Evolutionary conservation across 2,113 vertebrate genomes (phyloP), one percentile per base, ranked within the genome.

Genomic region (Aspidoscelis tigris): DNA sequence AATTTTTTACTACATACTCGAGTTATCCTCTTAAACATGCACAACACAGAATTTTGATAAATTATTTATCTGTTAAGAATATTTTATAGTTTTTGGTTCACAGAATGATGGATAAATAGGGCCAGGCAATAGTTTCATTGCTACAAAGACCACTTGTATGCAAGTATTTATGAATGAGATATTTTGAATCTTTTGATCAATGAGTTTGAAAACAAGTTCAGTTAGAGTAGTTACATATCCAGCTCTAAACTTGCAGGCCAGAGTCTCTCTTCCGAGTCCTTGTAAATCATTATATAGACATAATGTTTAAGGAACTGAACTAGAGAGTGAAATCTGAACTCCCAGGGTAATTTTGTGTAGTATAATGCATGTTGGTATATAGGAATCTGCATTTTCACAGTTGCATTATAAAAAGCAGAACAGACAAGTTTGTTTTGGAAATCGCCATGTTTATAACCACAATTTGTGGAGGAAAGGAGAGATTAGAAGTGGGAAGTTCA

Each of bases 71-170:
- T 73, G 20, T 11, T 47, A 10, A 66, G 24, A 21, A 5, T 71
- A 39, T n/a, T 72, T 22, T 26, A 44, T 79, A n/a, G 90, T 84
- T 22, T 66, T 81, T 39, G 2, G 24, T 89, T 74, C 84, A 80
- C 75, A 43, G 73, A 88, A 77, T 55, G n/a, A 61, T 26, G 65
- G 41, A 39, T 20, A 84, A 50, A 11, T 83, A 61, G 76, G 0
- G n/a, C 77, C 2, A 39, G 41, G 39, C n/a, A 69, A 87, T 5
- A 86, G 81, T 43, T 87, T 69, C n/a, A 10, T 72, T 78, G 4
- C 83, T 50, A 39, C 12, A 78, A 87, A 71, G 81, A 76, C 44
- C 7, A 43, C 82, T 76, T 71, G 68, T 66, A 18, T 3, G 41
- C 18, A 79, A 55, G 16, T 71, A n/a, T 72, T 85, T 82, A 14